These are phyloP conservation scores for Scaptomyza reducta DNA, from an alignment of 2,888 invertebrate genomes.

Conservation along the genomic window DNA sequence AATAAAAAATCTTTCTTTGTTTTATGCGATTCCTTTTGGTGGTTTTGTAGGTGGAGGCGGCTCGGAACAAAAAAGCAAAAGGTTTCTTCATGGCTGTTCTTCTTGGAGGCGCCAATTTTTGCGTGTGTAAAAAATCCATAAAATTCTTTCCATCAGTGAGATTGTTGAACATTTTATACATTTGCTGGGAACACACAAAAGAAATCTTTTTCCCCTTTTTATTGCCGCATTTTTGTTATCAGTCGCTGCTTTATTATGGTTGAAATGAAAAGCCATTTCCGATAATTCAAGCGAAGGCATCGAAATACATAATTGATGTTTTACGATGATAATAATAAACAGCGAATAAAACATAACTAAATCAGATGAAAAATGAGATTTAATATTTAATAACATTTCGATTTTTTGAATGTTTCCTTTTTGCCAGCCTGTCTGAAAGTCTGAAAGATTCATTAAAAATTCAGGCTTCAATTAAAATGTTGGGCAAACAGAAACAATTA, in stretches of 20 bases:
- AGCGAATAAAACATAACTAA: slow-evolving; percentile 9
- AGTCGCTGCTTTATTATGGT: slow-evolving; percentile 36
- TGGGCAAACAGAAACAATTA: slow-evolving; percentile 50
- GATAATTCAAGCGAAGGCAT: slow-evolving; percentile 10
- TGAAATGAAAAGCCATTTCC: slow-evolving; percentile 45
- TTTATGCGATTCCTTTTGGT: slow-evolving; percentile 45
- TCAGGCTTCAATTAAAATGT: slow-evolving; percentile 60
- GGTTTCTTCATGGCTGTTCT: slow-evolving; percentile 35
- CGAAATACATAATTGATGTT: slow-evolving; percentile 38
- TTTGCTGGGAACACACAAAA: slow-evolving; percentile 27
- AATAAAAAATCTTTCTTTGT: slow-evolving; percentile 61
- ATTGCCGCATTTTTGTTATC: slow-evolving; percentile 50
- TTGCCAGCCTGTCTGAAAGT: background rate
- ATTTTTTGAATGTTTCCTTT: slow-evolving; percentile 28
- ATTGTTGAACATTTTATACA: slow-evolving; percentile 47
- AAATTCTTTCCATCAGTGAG: slow-evolving; percentile 44
- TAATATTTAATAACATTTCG: slow-evolving; percentile 30
- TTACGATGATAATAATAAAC: slow-evolving; percentile 14
- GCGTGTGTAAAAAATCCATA: slow-evolving; percentile 48
- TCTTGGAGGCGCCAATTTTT: slow-evolving; percentile 20
- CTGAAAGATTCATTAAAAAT: slow-evolving; percentile 16
- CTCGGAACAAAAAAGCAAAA: slow-evolving; percentile 39
- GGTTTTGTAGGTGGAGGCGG: slow-evolving; percentile 13
- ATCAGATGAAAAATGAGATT: slow-evolving; percentile 14
- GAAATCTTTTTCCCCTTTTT: slow-evolving; percentile 28